Evolutionary conservation across 2,888 invertebrate species (phyloP).

Genomic region (Gryllus longicercus): DNA sequence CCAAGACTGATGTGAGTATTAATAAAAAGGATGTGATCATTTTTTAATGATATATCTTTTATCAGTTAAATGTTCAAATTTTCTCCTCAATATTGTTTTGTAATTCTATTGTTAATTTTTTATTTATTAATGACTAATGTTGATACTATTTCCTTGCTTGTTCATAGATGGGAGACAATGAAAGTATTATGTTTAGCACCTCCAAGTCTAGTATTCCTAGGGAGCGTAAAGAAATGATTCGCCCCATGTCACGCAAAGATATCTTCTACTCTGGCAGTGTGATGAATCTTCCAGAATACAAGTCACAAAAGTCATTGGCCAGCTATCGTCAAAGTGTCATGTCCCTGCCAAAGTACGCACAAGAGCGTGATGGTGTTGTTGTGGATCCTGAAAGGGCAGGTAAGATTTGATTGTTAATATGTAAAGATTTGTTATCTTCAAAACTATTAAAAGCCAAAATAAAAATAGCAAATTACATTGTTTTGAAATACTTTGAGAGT

Average conservation of each 20-base stretch:
- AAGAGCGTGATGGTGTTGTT: constrained; percentile 48
- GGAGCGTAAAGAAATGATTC: constrained; percentile 67
- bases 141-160: too few relatives aligned
- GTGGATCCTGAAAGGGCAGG: constrained; percentile 65
- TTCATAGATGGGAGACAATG: constrained; percentile 55
- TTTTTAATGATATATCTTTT: not conserved
- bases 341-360: constrained; percentile 71
- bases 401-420: constrained; percentile 47
- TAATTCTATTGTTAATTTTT: too few relatives aligned
- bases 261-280: constrained; percentile 98
- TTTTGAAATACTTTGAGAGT: too few relatives aligned
- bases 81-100: too few relatives aligned
- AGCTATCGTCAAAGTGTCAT: constrained; percentile 89
- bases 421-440: too few relatives aligned
- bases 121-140: too few relatives aligned
- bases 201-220: constrained; percentile 55
- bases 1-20: constrained; percentile 43
- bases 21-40: not conserved
- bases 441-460: too few relatives aligned
- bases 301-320: constrained; percentile 84
- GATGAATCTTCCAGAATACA: constrained; percentile 86
- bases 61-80: too few relatives aligned
- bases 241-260: constrained; percentile 91
- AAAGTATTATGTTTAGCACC: constrained; percentile 65
- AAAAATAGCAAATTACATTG: too few relatives aligned